Evolutionary conservation across 2,888 invertebrate species (phyloP).

Genomic region (Patella caerulea): DNA sequence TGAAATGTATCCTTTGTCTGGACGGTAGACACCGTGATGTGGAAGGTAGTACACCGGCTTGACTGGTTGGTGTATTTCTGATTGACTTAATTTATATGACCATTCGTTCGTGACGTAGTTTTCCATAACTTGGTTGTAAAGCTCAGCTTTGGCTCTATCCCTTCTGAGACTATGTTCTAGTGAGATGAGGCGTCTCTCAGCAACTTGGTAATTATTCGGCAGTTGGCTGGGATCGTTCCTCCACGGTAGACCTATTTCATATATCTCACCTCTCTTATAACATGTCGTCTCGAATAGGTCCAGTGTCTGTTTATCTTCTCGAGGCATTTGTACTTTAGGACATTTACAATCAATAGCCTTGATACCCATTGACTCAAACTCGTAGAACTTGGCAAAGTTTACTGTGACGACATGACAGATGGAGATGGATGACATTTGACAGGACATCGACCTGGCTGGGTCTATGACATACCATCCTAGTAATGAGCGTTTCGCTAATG

Average conservation of each 20-base stretch:
- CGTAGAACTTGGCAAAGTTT: slow-evolving; percentile 11
- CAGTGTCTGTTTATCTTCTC: neutral
- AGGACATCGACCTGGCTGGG: neutral
- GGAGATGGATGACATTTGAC: neutral
- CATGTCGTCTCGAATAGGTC: neutral
- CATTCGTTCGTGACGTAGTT: neutral
- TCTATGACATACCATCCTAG: neutral
- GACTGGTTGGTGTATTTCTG: neutral
- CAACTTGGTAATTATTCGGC: neutral
- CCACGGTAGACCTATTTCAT: neutral
- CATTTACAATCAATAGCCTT: slow-evolving; percentile 1
- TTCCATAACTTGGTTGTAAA: slow-evolving; percentile 5
- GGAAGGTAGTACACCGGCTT: slow-evolving; percentile 1
- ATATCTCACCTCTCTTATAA: neutral
- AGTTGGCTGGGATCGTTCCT: neutral
- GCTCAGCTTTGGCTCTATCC: neutral
- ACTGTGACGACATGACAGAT: slow-evolving; percentile 5
- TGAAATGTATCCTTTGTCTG: slow-evolving; percentile 16
- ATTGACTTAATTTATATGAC: neutral
- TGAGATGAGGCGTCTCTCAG: slow-evolving; percentile 3
- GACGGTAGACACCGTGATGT: neutral
- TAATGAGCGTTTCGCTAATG: slow-evolving; percentile 5
- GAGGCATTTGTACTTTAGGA: neutral
- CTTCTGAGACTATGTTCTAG: neutral
- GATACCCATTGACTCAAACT: slow-evolving; percentile 1